Percentiles rank a stretch among this genome's conserved stretches.
Conservation (phyloP, 2,797 vertebrate genomes). For the Xiphophorus birchmanni region DNA sequence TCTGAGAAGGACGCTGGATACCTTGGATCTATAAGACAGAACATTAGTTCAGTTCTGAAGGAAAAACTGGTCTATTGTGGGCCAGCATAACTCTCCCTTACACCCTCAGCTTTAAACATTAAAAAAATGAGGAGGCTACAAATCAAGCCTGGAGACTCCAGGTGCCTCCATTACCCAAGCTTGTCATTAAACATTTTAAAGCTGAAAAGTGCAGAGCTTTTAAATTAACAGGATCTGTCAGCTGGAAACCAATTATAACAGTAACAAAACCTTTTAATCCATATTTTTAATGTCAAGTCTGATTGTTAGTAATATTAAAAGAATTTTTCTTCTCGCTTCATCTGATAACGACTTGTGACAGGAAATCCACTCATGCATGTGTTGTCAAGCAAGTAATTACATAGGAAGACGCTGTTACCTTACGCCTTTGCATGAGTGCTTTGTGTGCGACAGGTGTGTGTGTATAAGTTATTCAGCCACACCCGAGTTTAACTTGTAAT, state of each 20-base stretch:
- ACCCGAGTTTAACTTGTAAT: slow-evolving; percentile 49
- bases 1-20: neutral
- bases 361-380: slow-evolving; percentile 31
- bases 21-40: neutral
- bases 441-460: slow-evolving; percentile 2
- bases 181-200: slow-evolving; percentile 33
- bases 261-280: slow-evolving; percentile 10
- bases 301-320: slow-evolving; percentile 27
- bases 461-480: slow-evolving; percentile 38
- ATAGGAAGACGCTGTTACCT: slow-evolving; percentile 1
- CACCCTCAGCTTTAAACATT: slow-evolving; percentile 1
- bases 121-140: neutral
- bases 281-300: slow-evolving; percentile 13
- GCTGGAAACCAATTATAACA: neutral
- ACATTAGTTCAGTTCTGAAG: neutral
- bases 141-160: neutral
- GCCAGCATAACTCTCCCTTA: no score
- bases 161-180: neutral
- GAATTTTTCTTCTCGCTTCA: slow-evolving; percentile 27
- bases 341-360: slow-evolving; percentile 28
- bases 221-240: slow-evolving; percentile 33
- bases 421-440: neutral
- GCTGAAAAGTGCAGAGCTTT: neutral
- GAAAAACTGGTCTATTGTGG: neutral
- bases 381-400: slow-evolving; percentile 36